Percentiles rank a stretch among this genome's conserved stretches.
These are phyloP conservation scores for Metacarcinus magister DNA, from an alignment of 2,888 invertebrate genomes.

Conservation along the genomic window DNA sequence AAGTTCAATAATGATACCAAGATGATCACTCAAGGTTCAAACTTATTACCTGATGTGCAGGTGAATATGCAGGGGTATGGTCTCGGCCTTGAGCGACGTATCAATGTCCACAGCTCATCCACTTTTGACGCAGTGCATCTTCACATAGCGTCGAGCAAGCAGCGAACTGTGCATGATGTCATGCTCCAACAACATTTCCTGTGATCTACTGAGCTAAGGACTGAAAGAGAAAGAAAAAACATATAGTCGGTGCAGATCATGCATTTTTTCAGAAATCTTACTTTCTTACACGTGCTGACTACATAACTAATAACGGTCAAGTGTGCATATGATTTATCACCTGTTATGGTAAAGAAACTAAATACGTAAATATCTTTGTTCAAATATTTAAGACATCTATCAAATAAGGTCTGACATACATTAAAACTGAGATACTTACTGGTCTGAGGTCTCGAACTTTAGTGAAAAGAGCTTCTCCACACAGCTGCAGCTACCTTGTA, in stretches of 20 bases:
- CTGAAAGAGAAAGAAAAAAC: conserved; percentile 62
- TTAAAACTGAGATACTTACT: conserved; percentile 66
- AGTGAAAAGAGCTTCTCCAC: conserved; percentile 96
- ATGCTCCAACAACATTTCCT: conserved; percentile 98
- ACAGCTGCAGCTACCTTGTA: conserved; percentile 95
- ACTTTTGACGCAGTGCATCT: conserved; percentile 95
- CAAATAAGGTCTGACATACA: background rate
- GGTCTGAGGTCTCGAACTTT: conserved; percentile 94
- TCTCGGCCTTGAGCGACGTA: conserved; percentile 87
- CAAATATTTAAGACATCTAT: background rate
- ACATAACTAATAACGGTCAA: background rate
- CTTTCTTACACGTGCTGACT: background rate
- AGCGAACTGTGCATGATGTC: conserved; percentile 95
- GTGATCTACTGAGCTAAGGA: conserved; percentile 86
- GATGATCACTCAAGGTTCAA: no score
- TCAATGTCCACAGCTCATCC: conserved; percentile 97
- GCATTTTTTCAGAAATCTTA: background rate
- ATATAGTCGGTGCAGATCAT: background rate
- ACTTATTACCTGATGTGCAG: conserved; percentile 72
- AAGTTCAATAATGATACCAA: no score
- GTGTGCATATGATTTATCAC: background rate
- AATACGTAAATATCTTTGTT: background rate
- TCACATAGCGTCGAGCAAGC: conserved; percentile 95
- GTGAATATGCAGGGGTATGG: conserved; percentile 77
- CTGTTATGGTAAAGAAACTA: background rate